Base-by-base conservation (phyloP, 2,888 invertebrate genomes). In the Cyclophora albipunctata region DNA sequence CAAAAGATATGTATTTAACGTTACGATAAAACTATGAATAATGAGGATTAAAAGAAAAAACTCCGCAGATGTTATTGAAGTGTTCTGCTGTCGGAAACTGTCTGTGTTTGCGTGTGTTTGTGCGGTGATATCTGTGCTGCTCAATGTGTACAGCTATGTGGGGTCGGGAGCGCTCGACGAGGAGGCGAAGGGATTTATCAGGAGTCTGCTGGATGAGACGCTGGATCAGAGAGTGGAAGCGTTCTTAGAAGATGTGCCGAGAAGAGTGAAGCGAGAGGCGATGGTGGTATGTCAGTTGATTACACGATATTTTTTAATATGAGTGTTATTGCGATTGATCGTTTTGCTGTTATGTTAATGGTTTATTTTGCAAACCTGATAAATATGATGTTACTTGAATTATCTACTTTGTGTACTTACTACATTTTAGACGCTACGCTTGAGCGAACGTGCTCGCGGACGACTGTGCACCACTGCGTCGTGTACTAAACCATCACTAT, bases 211-310 rank as follows among this genome's bases (percentile, higher is more conserved):
- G 45, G 75, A 84, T 51, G 73, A 73, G 54, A 75, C 70, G 41
- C 58, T 87, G 57, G 78, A 78, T 45, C 73, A 74, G 48, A 80
- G 64, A 58, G 73, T 87, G 40, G 75, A 81, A 37, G 71, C 67
- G 37, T 81, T 81, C 55, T 57, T 85, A 33, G 62, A 66, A 45
- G 70, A 69, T 55, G 65, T 75, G 2, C 65, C 66, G 5, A 70
- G 69, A 52, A 73, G 84, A 48, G 34, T 66, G 46, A 86, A 76
- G 64, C 73, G 87, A 52, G 86, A 83, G 66, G 87, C 88, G 5
- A 84, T 85, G 84, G 59, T 87, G 69, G 87, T 88, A 69, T 73
- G 79, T 60, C 35, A 35, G 35, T 40, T 33, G n/a, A 7, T 7
- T 42, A 34, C 42, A 7, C 5, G 20, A 20, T 20, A 2, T 20